Percentiles rank a stretch among this genome's conserved stretches.
These are phyloP conservation scores for Chloroceryle amazona DNA, from an alignment of 2,797 vertebrate genomes.

Conservation along the genomic window DNA sequence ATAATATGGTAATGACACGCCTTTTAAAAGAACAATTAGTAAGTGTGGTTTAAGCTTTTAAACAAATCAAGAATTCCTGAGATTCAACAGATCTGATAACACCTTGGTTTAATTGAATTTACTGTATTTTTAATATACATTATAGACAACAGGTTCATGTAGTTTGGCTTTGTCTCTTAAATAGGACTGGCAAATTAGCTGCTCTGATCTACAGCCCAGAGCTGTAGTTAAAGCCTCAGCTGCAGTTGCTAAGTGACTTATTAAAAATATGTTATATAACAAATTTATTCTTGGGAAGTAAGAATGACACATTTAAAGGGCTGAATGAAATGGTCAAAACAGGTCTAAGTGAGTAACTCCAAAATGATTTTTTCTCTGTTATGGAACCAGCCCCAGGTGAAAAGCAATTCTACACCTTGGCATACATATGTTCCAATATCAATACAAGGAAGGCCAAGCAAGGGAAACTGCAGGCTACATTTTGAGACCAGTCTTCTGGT, in stretches of 20 bases:
- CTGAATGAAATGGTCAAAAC: neutral
- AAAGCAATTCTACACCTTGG: neutral
- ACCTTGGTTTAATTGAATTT: neutral
- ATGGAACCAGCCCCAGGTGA: neutral
- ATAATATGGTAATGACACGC: neutral
- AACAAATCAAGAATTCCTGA: neutral
- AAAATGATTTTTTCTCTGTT: neutral
- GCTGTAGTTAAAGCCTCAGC: neutral
- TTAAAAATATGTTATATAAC: neutral
- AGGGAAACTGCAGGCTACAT: neutral
- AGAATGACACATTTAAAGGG: neutral
- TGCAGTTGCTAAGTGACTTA: neutral
- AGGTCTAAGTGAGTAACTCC: neutral
- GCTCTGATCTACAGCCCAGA: neutral
- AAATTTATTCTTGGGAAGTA: neutral
- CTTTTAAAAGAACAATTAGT: conserved; percentile 26
- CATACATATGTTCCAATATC: neutral
- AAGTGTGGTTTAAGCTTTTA: neutral
- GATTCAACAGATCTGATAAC: neutral
- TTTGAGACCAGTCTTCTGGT: neutral
- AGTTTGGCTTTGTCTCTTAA: neutral
- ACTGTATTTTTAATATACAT: neutral
- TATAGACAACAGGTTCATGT: neutral
- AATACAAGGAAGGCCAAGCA: neutral
- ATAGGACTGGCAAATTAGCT: neutral